Evolutionary conservation across 1,140 invertebrate genomes (phyloP).

Genomic region (Drosophila sechellia): DNA sequence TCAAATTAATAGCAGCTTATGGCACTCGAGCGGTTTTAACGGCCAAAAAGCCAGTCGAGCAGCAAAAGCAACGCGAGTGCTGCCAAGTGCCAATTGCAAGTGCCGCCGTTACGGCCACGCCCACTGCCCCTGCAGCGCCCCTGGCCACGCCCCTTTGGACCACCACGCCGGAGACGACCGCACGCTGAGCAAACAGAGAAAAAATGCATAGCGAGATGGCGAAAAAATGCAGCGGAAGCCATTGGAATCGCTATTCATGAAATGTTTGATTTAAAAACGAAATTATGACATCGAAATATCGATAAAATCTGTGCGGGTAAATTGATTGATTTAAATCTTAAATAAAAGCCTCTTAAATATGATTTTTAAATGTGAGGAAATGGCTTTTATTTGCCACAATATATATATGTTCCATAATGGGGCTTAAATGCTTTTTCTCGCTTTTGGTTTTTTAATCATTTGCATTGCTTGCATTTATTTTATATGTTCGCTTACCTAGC

Average conservation of each 20-base stretch:
- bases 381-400: not conserved
- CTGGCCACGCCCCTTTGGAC: slow-evolving; percentile 5
- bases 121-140: not conserved
- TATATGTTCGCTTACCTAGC: no score
- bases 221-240: slow-evolving; percentile 4
- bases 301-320: not conserved
- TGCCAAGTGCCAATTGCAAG: slow-evolving; percentile 59
- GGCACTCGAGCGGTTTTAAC: slow-evolving; percentile 78
- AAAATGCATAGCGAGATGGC: not conserved
- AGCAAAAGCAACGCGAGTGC: slow-evolving; percentile 38
- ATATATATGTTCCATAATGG: not conserved
- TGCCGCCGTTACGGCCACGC: slow-evolving; percentile 20
- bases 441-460: not conserved
- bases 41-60: slow-evolving; percentile 72
- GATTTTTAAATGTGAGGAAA: not conserved
- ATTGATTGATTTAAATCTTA: slow-evolving; percentile 9
- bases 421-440: not conserved
- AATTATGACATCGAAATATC: slow-evolving; percentile 39
- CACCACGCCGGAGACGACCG: slow-evolving; percentile 42
- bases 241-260: slow-evolving; percentile 30
- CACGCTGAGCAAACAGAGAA: slow-evolving; percentile 58
- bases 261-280: slow-evolving; percentile 45
- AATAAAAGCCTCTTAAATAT: slow-evolving; percentile 3
- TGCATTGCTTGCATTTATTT: not conserved
- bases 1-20: slow-evolving; percentile 83